Percentiles rank a stretch among this genome's conserved stretches.
phyloP scores from a whole-genome alignment of 2,888 invertebrate genomes.

The Ceramica pisi region DNA sequence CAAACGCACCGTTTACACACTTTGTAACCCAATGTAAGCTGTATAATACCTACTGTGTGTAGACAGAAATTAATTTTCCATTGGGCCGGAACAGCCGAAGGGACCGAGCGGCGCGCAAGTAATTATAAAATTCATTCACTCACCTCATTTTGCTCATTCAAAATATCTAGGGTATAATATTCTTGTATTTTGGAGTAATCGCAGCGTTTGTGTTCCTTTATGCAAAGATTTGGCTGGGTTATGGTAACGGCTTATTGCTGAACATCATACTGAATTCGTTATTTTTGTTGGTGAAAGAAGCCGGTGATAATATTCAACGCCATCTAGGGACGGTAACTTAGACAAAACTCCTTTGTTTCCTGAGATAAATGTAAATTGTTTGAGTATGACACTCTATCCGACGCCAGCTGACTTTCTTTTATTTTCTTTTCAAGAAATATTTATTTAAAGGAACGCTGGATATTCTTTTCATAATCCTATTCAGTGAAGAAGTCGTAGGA shows the following conservation, averaged over 20 bases:
- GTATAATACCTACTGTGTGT: constrained; percentile 62
- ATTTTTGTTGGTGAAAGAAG: constrained; percentile 39
- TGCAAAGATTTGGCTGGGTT: constrained; percentile 51
- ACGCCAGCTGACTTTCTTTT: constrained; percentile 28
- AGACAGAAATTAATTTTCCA: constrained; percentile 80
- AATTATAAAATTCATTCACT: constrained; percentile 78
- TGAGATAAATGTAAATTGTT: constrained; percentile 44
- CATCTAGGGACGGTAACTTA: constrained; percentile 47
- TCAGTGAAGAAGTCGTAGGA: constrained; percentile 43
- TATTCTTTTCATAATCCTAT: constrained; percentile 41
- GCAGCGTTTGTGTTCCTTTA: constrained; percentile 45
- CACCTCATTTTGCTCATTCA: constrained; percentile 67
- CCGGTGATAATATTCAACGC: constrained; percentile 44
- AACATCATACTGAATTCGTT: constrained; percentile 51
- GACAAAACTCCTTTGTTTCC: constrained; percentile 37
- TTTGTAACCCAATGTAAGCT: constrained; percentile 53
- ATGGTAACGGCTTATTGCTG: constrained; percentile 44
- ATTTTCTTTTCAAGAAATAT: constrained; percentile 32
- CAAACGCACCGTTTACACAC: constrained; percentile 45
- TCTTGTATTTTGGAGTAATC: constrained; percentile 59
- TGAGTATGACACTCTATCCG: constrained; percentile 24
- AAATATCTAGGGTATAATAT: constrained; percentile 65
- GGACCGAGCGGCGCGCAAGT: constrained; percentile 69
- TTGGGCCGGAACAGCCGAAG: constrained; percentile 68
- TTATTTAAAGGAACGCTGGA: constrained; percentile 30